Evolutionary conservation across 2,113 vertebrate genomes (phyloP).

Genomic region (Oryzias melastigma): DNA sequence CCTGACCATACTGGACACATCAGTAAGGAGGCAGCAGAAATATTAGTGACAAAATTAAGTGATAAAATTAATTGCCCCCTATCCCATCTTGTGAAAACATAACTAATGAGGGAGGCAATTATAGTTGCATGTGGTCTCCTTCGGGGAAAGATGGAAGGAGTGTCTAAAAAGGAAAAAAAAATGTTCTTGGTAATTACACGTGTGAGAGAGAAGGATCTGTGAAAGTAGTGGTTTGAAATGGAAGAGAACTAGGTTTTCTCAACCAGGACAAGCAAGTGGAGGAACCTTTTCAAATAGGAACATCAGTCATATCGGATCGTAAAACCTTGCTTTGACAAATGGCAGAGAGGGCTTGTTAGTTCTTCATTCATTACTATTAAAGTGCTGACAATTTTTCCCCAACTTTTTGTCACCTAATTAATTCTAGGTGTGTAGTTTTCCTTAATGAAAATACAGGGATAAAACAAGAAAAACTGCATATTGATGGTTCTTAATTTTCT

Average conservation of each 20-base stretch:
- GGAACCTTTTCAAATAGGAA: constrained; percentile 34
- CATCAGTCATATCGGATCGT: constrained; percentile 49
- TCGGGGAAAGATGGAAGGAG: constrained; percentile 70
- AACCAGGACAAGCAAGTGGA: constrained; percentile 52
- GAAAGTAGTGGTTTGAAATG: constrained; percentile 64
- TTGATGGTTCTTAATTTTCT: constrained; percentile 70
- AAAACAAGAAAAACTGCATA: neutral
- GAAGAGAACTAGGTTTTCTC: constrained; percentile 33
- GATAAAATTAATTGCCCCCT: constrained; percentile 83
- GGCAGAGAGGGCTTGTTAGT: constrained; percentile 11
- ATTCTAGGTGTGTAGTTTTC: constrained; percentile 90
- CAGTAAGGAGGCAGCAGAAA: constrained; percentile 71
- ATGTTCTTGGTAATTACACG: constrained; percentile 72
- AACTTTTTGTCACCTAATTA: constrained; percentile 87
- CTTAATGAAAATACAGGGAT: constrained; percentile 74
- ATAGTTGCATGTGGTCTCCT: constrained; percentile 80
- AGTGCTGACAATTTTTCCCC: constrained; percentile 89
- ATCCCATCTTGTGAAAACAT: constrained; percentile 79
- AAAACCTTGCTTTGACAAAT: constrained; percentile 39
- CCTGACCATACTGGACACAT: constrained; percentile 67
- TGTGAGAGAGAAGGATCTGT: constrained; percentile 64
- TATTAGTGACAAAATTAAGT: constrained; percentile 82
- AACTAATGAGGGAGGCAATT: constrained; percentile 84
- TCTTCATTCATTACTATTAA: constrained; percentile 73
- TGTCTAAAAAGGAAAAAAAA: constrained; percentile 74